Conservation (phyloP, 2,797 vertebrate genomes). For the Momotus momota region DNA sequence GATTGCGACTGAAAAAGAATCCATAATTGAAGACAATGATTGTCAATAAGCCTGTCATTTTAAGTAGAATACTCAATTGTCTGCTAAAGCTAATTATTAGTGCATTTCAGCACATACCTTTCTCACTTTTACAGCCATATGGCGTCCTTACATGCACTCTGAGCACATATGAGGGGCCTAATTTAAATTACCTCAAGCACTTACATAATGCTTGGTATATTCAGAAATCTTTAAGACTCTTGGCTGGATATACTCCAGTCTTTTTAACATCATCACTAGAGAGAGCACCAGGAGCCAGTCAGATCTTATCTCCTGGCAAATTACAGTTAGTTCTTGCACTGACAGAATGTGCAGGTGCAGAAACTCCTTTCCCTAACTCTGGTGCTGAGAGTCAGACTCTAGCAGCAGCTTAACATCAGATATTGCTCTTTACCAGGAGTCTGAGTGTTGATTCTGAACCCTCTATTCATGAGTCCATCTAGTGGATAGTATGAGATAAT, state of each 20-base stretch:
- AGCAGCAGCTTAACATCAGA: neutral
- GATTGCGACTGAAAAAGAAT: neutral
- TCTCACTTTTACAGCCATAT: neutral
- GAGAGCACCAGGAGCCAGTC: neutral
- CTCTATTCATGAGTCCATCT: conserved; percentile 52
- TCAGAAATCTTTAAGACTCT: neutral
- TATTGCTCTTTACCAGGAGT: neutral
- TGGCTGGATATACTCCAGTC: neutral
- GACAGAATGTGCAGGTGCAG: neutral
- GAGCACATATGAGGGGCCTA: neutral
- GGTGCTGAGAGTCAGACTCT: neutral
- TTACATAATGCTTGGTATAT: neutral
- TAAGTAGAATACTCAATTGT: neutral
- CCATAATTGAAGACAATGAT: neutral
- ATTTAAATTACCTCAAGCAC: neutral
- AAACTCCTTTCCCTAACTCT: neutral
- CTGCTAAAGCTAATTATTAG: neutral
- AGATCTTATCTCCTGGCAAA: neutral
- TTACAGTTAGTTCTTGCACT: neutral
- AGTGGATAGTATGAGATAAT: conserved; percentile 21
- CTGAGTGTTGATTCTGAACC: neutral
- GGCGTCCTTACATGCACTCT: neutral
- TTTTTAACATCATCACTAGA: neutral
- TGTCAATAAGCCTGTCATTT: neutral
- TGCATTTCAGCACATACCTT: neutral